Conservation (phyloP, 2,888 invertebrate genomes). For the Spisula solida region DNA sequence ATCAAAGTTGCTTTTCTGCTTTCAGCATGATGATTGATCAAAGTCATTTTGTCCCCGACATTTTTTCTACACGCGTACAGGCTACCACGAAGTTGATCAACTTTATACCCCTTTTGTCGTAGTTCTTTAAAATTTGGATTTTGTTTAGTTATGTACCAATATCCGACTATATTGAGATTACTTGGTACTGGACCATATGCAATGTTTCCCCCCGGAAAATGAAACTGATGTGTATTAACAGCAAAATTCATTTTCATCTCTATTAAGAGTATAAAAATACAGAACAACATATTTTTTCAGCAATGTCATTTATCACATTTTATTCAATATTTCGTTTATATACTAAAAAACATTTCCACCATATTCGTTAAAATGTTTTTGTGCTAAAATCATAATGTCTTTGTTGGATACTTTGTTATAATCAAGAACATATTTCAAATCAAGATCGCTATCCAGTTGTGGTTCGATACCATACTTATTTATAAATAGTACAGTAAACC, state of each 20-base stretch:
- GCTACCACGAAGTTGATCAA: background rate
- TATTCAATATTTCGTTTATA: background rate
- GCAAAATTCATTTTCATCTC: background rate
- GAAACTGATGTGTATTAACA: constrained; percentile 25
- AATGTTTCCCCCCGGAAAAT: constrained; percentile 16
- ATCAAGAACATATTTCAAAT: background rate
- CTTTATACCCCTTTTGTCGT: background rate
- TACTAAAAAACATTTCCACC: background rate
- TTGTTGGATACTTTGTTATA: background rate
- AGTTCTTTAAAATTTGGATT: constrained; percentile 18
- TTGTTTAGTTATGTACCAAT: constrained; percentile 5
- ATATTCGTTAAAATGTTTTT: constrained; percentile 27
- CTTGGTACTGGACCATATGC: constrained; percentile 26
- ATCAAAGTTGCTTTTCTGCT: background rate
- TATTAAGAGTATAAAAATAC: background rate
- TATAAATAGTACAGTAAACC: background rate
- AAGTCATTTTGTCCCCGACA: background rate
- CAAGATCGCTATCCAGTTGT: background rate
- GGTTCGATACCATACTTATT: background rate
- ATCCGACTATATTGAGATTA: background rate
- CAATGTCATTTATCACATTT: background rate
- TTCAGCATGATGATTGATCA: background rate
- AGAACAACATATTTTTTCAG: background rate
- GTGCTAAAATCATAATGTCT: constrained; percentile 11
- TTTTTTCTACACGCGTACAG: constrained; percentile 17